Conservation (phyloP, 2,888 invertebrate genomes). For the Netelia fuscicornis region DNA sequence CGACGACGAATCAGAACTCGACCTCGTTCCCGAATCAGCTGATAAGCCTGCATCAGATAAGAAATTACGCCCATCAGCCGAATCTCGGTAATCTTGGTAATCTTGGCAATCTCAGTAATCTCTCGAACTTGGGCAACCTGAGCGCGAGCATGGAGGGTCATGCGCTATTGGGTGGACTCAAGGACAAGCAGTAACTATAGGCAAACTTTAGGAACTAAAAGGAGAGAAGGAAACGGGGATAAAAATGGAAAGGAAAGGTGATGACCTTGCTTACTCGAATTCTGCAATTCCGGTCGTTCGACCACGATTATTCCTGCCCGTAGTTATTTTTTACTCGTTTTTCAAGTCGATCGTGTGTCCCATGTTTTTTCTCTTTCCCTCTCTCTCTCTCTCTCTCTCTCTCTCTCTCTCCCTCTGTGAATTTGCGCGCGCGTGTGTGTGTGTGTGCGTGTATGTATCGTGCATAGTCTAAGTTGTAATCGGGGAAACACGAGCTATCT, state of each 20-base stretch:
- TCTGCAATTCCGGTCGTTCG: conserved; percentile 9
- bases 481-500: too few relatives aligned
- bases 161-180: conserved; percentile 82
- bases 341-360: neutral
- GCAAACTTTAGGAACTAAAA: conserved; percentile 48
- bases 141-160: conserved; percentile 83
- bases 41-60: conserved; percentile 97
- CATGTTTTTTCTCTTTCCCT: too few relatives aligned
- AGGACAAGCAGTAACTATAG: conserved; percentile 82
- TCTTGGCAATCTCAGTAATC: conserved; percentile 81
- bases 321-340: conserved; percentile 27
- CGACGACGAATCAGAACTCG: conserved; percentile 84
- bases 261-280: neutral
- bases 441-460: too few relatives aligned
- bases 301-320: conserved; percentile 26
- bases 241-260: conserved; percentile 1
- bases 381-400: neutral
- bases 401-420: too few relatives aligned
- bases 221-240: neutral
- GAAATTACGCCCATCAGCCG: conserved; percentile 97
- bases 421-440: too few relatives aligned
- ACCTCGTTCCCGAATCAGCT: conserved; percentile 95
- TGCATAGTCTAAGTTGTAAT: too few relatives aligned
- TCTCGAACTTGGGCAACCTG: conserved; percentile 82
- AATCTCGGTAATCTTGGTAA: conserved; percentile 87